phyloP scores from a whole-genome alignment of 2,113 vertebrate species.

The Neogale vison region DNA sequence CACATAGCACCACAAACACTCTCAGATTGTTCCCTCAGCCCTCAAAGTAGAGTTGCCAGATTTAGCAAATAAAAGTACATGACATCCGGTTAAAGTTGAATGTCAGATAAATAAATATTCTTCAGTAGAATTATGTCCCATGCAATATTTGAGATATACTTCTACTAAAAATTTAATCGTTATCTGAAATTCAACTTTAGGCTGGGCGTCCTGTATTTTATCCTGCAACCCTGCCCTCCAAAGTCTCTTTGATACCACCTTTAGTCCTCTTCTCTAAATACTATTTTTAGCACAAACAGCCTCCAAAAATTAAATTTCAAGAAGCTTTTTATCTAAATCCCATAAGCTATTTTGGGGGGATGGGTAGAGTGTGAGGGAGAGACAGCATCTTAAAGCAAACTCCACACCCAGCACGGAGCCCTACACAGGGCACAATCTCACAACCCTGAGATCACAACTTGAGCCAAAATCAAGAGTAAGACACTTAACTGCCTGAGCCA shows the following conservation, averaged over 20 bases:
- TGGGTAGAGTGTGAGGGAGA: neutral
- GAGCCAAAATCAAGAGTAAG: neutral
- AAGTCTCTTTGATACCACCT: neutral
- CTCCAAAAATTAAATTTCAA: constrained; percentile 6
- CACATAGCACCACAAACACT: neutral
- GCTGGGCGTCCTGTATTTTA: neutral
- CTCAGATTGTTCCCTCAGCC: neutral
- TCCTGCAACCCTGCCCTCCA: neutral
- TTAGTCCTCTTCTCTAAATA: neutral
- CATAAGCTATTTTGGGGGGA: neutral
- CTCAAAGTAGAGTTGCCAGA: neutral
- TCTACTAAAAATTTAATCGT: neutral
- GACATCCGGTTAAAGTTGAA: neutral
- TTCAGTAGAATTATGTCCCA: neutral
- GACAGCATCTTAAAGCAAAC: neutral
- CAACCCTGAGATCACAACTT: neutral
- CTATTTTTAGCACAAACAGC: neutral
- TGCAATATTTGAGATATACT: neutral
- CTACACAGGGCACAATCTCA: neutral
- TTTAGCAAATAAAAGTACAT: neutral
- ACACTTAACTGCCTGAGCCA: neutral
- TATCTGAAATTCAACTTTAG: neutral
- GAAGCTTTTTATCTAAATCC: neutral
- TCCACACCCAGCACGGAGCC: neutral
- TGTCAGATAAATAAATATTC: neutral